A percentile compares a stretch with the other conserved stretches of the same genome.
Evolutionary conservation across 2,113 vertebrate genomes (phyloP).

Genomic region (Zosterops borbonicus): DNA sequence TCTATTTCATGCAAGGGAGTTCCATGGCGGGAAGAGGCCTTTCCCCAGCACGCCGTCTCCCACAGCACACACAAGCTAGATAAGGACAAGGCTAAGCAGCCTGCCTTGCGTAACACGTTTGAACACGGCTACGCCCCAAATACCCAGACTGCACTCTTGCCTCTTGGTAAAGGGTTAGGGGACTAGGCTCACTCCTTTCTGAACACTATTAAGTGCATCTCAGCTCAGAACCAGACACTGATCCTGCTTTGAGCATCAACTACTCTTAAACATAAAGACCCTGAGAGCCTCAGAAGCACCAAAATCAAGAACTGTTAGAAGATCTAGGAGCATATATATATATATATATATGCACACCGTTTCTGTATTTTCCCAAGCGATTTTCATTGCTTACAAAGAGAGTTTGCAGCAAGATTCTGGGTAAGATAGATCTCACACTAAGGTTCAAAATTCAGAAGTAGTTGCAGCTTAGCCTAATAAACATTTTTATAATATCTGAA

Average conservation of each 20-base stretch:
- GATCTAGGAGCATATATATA: fast-evolving
- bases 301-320: not conserved
- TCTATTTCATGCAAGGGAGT: not conserved
- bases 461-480: not conserved
- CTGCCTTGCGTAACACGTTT: not conserved
- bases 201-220: not conserved
- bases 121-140: not conserved
- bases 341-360: fast-evolving
- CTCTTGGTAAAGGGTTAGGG: not conserved
- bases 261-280: fast-evolving
- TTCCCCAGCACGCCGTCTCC: not conserved
- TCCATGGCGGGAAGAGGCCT: not conserved
- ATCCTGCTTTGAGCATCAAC: not conserved
- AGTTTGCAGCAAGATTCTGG: not conserved
- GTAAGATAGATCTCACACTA: not conserved
- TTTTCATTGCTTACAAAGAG: not conserved
- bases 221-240: not conserved
- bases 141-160: not conserved
- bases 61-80: not conserved
- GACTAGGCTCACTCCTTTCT: not conserved
- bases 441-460: not conserved
- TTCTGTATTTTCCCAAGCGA: not conserved
- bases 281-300: not conserved
- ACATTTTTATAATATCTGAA: not conserved
- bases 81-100: not conserved